phyloP scores from a whole-genome alignment of 1,140 invertebrate genomes.

The Cataglyphis hispanica region DNA sequence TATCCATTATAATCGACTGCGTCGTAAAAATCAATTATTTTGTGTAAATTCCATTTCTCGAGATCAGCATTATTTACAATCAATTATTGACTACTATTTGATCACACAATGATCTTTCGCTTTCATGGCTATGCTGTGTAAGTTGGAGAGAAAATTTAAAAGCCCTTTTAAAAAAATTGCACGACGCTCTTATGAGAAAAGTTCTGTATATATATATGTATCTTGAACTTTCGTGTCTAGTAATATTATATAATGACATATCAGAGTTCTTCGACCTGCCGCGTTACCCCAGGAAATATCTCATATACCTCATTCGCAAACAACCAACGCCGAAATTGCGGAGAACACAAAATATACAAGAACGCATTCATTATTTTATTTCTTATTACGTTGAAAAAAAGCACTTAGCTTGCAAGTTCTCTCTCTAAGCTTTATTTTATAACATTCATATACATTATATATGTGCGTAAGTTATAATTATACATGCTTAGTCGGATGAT shows the following conservation, averaged over 20 bases:
- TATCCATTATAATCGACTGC: slow-evolving; percentile 3
- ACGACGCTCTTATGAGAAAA: slow-evolving; percentile 57
- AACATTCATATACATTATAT: not conserved
- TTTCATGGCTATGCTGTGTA: not conserved
- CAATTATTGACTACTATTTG: not conserved
- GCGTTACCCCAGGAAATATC: not conserved
- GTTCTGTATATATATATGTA: slow-evolving; percentile 41
- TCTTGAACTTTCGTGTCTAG: slow-evolving; percentile 36
- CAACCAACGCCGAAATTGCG: not conserved
- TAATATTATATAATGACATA: slow-evolving; percentile 52
- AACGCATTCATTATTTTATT: slow-evolving; percentile 13
- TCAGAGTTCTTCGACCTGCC: slow-evolving; percentile 28
- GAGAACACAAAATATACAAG: slow-evolving; percentile 20
- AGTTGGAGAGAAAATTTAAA: slow-evolving; percentile 40
- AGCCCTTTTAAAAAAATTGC: slow-evolving; percentile 58
- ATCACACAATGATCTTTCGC: not conserved
- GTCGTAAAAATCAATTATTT: too few relatives aligned
- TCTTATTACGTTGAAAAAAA: slow-evolving; percentile 16
- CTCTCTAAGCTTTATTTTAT: not conserved
- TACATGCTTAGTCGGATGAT: not conserved
- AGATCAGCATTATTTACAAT: slow-evolving; percentile 1
- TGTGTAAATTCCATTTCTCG: not conserved
- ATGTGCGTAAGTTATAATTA: not conserved
- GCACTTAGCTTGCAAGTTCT: not conserved
- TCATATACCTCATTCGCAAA: slow-evolving; percentile 19